A percentile compares a stretch with the other conserved stretches of the same genome.
These are phyloP conservation scores for Oenanthe melanoleuca DNA, from an alignment of 2,113 vertebrate genomes.

Conservation along the genomic window DNA sequence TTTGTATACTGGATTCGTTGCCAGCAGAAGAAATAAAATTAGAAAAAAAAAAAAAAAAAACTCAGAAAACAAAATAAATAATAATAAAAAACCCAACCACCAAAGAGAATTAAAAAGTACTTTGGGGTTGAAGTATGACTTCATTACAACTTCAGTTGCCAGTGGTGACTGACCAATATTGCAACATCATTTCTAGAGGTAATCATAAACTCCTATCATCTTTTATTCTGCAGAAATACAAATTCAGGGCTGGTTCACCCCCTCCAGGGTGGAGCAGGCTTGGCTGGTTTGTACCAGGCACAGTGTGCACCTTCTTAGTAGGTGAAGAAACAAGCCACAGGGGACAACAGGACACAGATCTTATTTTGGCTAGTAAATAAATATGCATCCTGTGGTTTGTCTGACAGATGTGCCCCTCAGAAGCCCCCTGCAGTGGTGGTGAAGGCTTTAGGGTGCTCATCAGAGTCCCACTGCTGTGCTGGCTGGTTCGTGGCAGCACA, in stretches of 20 bases:
- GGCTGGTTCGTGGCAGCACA: not conserved
- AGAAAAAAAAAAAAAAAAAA: too few relatives aligned
- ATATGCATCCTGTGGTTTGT: not conserved
- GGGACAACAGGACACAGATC: not conserved
- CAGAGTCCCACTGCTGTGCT: rapidly evolving
- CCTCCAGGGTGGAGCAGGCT: not conserved
- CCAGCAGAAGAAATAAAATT: not conserved
- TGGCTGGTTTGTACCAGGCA: not conserved
- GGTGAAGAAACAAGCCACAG: not conserved
- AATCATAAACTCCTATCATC: not conserved
- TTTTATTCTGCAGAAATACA: not conserved
- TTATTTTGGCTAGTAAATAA: not conserved
- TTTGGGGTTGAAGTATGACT: not conserved
- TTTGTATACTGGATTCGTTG: not conserved
- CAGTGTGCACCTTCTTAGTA: rapidly evolving
- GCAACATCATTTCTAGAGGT: conserved; percentile 14
- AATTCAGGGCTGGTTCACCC: not conserved
- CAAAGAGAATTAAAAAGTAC: not conserved
- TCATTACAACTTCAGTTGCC: conserved; percentile 25
- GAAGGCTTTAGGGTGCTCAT: not conserved
- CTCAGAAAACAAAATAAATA: not conserved
- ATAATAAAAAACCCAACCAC: not conserved
- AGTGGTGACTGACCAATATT: conserved; percentile 43
- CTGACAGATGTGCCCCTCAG: not conserved
- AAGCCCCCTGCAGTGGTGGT: not conserved